Evolutionary conservation across 2,113 vertebrate genomes (phyloP).

Genomic region (Odocoileus hemionus): DNA sequence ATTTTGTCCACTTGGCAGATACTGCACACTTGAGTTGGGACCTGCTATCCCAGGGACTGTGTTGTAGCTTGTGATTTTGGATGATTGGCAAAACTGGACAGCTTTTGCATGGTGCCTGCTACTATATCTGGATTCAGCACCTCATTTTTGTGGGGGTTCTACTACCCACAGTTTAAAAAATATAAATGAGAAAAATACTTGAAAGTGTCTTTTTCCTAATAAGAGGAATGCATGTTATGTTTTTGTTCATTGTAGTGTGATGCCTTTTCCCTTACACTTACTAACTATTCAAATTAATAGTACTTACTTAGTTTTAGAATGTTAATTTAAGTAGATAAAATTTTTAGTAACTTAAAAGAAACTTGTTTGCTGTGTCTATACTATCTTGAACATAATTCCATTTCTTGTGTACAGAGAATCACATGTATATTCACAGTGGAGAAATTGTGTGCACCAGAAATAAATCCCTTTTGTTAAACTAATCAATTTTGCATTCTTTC

Average conservation of each 20-base stretch:
- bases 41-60: constrained; percentile 30
- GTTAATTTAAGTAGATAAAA: constrained; percentile 48
- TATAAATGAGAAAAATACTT: constrained; percentile 56
- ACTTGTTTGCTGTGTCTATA: constrained; percentile 59
- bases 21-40: constrained; percentile 34
- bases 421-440: constrained; percentile 66
- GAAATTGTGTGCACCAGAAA: constrained; percentile 70
- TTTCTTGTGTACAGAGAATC: constrained; percentile 60
- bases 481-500: constrained; percentile 69
- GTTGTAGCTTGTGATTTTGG: constrained; percentile 49
- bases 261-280: constrained; percentile 78
- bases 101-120: constrained; percentile 67
- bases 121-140: constrained; percentile 52
- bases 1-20: constrained; percentile 44
- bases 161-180: constrained; percentile 58
- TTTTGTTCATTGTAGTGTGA: constrained; percentile 79
- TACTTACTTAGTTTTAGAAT: constrained; percentile 61
- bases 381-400: constrained; percentile 59
- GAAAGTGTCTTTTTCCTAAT: constrained; percentile 60
- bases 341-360: constrained; percentile 58
- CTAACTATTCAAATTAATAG: constrained; percentile 79
- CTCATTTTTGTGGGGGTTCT: constrained; percentile 68
- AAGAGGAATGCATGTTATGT: constrained; percentile 79
- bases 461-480: constrained; percentile 72
- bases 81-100: constrained; percentile 67